Evolutionary conservation across 92 coral and sea anemone genomes (phyloP).

Genomic region (Meandrina meandrites): DNA sequence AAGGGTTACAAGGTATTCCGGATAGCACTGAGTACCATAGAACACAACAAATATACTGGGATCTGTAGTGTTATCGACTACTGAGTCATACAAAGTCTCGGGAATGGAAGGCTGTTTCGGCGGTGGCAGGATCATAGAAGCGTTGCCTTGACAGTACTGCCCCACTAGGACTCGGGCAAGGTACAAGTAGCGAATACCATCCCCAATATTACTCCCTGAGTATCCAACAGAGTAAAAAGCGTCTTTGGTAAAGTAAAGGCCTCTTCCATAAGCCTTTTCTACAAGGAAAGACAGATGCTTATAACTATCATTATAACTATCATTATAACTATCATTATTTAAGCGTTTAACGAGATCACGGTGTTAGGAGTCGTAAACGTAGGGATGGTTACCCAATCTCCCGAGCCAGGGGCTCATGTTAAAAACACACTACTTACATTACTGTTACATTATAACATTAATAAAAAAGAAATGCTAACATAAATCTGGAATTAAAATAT

Average conservation of each 20-base stretch:
- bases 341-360: too few relatives aligned
- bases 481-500: too few relatives aligned
- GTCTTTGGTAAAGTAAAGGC: slow-evolving; percentile 58
- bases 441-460: too few relatives aligned
- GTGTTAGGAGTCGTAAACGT: too few relatives aligned
- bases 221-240: slow-evolving; percentile 60
- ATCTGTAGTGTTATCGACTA: slow-evolving; percentile 46
- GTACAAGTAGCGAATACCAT: slow-evolving; percentile 46
- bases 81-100: slow-evolving; percentile 55
- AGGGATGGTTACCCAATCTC: too few relatives aligned
- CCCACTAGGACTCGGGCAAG: slow-evolving; percentile 63
- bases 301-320: background rate
- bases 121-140: slow-evolving; percentile 47
- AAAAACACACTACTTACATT: too few relatives aligned
- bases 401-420: too few relatives aligned
- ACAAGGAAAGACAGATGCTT: background rate
- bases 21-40: slow-evolving; percentile 79
- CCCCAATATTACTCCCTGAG: slow-evolving; percentile 3
- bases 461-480: too few relatives aligned
- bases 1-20: slow-evolving; percentile 80
- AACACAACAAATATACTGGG: slow-evolving; percentile 79
- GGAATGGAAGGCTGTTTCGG: slow-evolving; percentile 21
- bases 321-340: too few relatives aligned
- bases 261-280: slow-evolving; percentile 54
- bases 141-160: slow-evolving; percentile 36